Percentiles rank a stretch among this genome's conserved stretches.
phyloP scores from a whole-genome alignment of 2,888 invertebrate genomes.

The Limnephilus marmoratus region DNA sequence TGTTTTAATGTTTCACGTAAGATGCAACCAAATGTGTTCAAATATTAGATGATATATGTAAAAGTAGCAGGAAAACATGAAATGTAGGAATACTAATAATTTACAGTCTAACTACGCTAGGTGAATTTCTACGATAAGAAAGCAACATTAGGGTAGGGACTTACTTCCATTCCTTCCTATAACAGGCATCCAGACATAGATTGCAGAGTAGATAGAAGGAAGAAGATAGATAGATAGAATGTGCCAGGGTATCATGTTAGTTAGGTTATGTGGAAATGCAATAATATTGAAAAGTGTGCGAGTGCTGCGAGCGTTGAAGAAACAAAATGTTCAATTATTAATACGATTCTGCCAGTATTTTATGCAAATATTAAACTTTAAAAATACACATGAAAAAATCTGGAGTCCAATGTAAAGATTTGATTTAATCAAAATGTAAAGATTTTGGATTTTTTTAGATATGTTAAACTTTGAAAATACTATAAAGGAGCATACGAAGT shows the following conservation, averaged over 20 bases:
- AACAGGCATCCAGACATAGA: constrained; percentile 70
- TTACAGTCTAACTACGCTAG: neutral
- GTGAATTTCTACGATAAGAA: neutral
- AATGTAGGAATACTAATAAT: neutral
- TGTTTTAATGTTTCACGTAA: too few relatives aligned
- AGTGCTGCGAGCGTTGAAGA: neutral
- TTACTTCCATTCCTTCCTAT: constrained; percentile 76
- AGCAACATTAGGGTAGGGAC: constrained; percentile 67
- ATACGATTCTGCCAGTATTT: too few relatives aligned
- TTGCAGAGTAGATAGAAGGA: constrained; percentile 63
- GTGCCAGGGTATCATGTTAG: constrained; percentile 42
- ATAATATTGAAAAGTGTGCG: neutral
- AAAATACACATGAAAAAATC: too few relatives aligned
- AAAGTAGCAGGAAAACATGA: neutral
- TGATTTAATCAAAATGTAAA: too few relatives aligned
- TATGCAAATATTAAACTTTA: too few relatives aligned
- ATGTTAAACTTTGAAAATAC: too few relatives aligned
- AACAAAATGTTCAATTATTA: neutral
- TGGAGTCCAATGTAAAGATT: too few relatives aligned
- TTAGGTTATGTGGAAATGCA: neutral
- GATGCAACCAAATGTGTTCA: neutral
- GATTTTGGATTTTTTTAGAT: too few relatives aligned
- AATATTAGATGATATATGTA: neutral
- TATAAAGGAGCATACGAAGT: too few relatives aligned
- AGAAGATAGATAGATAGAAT: constrained; percentile 62